These are phyloP conservation scores for Aproaerema taeniolella DNA, from an alignment of 2,888 invertebrate species.

Conservation along the genomic window DNA sequence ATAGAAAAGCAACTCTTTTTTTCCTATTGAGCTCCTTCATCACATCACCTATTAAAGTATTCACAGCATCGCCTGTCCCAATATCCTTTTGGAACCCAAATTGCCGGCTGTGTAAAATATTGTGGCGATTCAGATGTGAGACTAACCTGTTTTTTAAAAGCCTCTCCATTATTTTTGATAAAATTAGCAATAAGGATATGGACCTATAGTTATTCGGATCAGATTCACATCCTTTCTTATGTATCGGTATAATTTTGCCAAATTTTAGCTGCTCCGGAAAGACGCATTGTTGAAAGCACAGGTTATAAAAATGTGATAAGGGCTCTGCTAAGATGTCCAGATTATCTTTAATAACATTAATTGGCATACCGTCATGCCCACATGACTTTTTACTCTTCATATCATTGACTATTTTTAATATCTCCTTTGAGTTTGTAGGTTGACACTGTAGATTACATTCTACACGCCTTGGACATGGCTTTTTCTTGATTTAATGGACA, in stretches of 20 bases:
- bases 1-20: not conserved
- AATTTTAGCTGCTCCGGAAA: constrained; percentile 9
- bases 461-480: too few relatives aligned
- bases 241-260: constrained; percentile 3
- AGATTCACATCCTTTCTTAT: constrained; percentile 1
- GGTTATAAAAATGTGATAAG: not conserved
- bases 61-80: not conserved
- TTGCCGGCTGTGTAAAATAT: not conserved
- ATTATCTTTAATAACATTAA: constrained; percentile 3
- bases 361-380: constrained; percentile 5
- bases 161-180: constrained; percentile 5
- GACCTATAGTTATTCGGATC: constrained; percentile 4
- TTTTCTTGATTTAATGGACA: too few relatives aligned
- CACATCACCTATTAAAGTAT: not conserved
- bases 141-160: not conserved
- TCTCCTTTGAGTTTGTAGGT: not conserved
- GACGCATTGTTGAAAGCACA: not conserved
- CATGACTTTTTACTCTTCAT: constrained; percentile 1
- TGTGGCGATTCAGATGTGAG: not conserved
- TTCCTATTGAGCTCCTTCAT: not conserved
- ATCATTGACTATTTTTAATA: not conserved
- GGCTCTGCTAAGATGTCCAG: not conserved
- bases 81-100: constrained; percentile 1
- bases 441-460: too few relatives aligned
- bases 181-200: not conserved